These are phyloP conservation scores for Steromphala cineraria DNA, from an alignment of 2,888 invertebrate species.

Conservation along the genomic window DNA sequence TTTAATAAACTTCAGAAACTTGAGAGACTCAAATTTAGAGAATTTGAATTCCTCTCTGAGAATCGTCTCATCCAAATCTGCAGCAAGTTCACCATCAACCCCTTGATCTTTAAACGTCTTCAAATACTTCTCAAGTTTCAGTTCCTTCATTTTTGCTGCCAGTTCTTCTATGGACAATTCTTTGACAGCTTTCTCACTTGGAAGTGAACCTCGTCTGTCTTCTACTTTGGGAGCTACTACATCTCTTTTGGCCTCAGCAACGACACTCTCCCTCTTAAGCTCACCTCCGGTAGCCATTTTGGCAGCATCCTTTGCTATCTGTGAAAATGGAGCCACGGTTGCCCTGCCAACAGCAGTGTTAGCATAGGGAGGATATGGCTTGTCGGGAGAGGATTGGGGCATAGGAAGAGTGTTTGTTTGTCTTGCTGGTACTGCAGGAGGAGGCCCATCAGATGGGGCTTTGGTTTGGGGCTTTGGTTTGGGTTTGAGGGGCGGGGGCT, in stretches of 20 bases:
- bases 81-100: constrained; percentile 43
- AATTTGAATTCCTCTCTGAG: constrained; percentile 42
- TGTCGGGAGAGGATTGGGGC: background rate
- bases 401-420: background rate
- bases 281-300: background rate
- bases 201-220: background rate
- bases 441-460: background rate
- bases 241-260: background rate
- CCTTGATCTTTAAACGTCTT: constrained; percentile 35
- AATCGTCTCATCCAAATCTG: constrained; percentile 35
- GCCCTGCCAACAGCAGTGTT: background rate
- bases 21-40: constrained; percentile 41
- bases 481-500: constrained; percentile 8
- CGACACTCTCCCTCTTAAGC: background rate
- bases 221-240: constrained; percentile 15
- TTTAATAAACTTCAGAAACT: constrained; percentile 44
- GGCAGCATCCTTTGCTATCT: background rate
- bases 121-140: constrained; percentile 44
- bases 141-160: constrained; percentile 33
- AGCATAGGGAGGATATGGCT: background rate
- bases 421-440: background rate
- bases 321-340: background rate
- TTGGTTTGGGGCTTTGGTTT: background rate
- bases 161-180: constrained; percentile 43
- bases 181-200: constrained; percentile 9